Evolutionary conservation across 2,888 invertebrate genomes (phyloP).

Genomic region (Lepidochrysops patricia): DNA sequence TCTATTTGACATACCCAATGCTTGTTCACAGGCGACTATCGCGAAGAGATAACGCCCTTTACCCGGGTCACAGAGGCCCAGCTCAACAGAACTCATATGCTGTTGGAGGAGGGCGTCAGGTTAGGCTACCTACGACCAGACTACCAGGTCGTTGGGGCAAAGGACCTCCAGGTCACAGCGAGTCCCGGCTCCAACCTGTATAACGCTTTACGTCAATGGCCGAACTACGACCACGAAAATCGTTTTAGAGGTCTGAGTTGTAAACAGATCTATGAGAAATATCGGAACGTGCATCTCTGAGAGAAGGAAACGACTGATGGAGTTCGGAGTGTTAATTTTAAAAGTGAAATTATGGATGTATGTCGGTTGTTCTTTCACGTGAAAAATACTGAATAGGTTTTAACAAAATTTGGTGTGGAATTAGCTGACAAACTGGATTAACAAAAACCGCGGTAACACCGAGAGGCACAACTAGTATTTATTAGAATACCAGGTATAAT

Average conservation of each 20-base stretch:
- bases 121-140: slow-evolving; percentile 38
- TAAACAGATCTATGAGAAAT: slow-evolving; percentile 33
- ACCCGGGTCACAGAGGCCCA: slow-evolving; percentile 40
- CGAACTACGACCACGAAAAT: slow-evolving; percentile 37
- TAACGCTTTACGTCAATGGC: slow-evolving; percentile 36
- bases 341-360: too few relatives aligned
- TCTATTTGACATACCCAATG: too few relatives aligned
- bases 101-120: slow-evolving; percentile 42
- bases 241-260: slow-evolving; percentile 37
- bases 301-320: too few relatives aligned
- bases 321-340: too few relatives aligned
- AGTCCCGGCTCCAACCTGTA: slow-evolving; percentile 53
- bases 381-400: too few relatives aligned
- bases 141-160: slow-evolving; percentile 45
- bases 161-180: slow-evolving; percentile 34
- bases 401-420: too few relatives aligned
- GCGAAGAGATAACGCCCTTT: slow-evolving; percentile 35
- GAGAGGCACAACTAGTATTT: too few relatives aligned
- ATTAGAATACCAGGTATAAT: too few relatives aligned
- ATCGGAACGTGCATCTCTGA: slow-evolving; percentile 16
- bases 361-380: too few relatives aligned
- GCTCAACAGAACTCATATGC: slow-evolving; percentile 34
- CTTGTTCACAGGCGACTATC: slow-evolving; percentile 47
- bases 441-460: too few relatives aligned
- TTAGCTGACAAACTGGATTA: too few relatives aligned